Base-by-base conservation (phyloP, 2,888 invertebrate genomes). In the Lasioglossum figueresi region DNA sequence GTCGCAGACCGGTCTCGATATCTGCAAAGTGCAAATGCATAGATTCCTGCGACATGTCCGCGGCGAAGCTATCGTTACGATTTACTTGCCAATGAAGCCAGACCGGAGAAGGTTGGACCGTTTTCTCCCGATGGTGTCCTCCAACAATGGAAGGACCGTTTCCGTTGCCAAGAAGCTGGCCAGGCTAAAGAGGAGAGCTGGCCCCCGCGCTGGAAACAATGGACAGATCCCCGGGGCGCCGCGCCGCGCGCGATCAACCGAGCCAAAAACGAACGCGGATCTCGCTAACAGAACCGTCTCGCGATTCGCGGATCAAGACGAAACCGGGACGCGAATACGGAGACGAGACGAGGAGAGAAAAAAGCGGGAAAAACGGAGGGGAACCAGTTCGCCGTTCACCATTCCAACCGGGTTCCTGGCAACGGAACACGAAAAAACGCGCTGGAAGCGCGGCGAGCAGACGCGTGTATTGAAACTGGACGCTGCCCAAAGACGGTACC, bases 111-210 rank as follows among this genome's bases (percentile, higher is more conserved):
- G 63, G 56, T 72, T 63, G 77, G 80, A 73, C 82, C 68, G 52
- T 79, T 75, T 37, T 66, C 70, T 40, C 70, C 70, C 78, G 82
- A 40, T 70, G 40, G 37, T 76, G 82, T 76, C 68, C 82, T 59
- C 59, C 63, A 37, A 23, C 70, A 59, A 75, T 59, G 77, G 83
- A 82, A 82, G 75, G 76, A 66, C 74, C 31, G 59, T 63, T 73
- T 74, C 88, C 86, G 90, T 87, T 89, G 89, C 89, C 89, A 89
- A 89, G 87, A 90, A 87, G 87, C 84, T 80, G 27, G n/a, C 59
- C 68, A 70, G 70, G 34, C n/a, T 56, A 37, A 76, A 73, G 71
- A 70, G 27, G 52, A 37, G 37, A 52, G 52, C 59, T 73, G 88
- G 79, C 66, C 75, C 40, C 74, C 80, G 56, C 40, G 76, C 80